Evolutionary conservation across 30 jellyfish, hydroid and myxozoan genomes (phyloP).

Genomic region (Clytia hemisphaerica): DNA sequence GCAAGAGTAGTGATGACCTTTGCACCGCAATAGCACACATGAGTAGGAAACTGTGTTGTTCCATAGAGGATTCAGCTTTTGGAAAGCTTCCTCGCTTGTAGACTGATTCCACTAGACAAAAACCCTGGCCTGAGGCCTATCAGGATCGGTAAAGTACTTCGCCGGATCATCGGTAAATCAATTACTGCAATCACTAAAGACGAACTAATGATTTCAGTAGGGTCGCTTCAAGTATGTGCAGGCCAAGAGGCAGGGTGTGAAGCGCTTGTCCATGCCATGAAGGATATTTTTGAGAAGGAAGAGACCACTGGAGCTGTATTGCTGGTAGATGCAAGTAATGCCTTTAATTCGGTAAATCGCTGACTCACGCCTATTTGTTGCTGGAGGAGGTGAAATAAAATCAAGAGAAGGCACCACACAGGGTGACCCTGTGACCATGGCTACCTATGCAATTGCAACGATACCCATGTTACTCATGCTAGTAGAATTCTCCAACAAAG

Average conservation of each 20-base stretch:
- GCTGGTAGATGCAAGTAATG: constrained; percentile 29
- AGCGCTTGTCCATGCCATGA: constrained; percentile 13
- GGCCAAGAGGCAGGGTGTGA: constrained; percentile 31
- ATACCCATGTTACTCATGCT: constrained; percentile 1
- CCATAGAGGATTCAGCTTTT: no score
- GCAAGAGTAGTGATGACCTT: constrained; percentile 13
- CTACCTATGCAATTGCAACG: constrained; percentile 31
- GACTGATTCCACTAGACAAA: no score
- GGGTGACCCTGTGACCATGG: constrained; percentile 49
- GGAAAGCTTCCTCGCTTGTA: no score
- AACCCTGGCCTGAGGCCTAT: no score
- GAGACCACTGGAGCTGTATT: constrained; percentile 12
- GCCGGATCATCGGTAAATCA: constrained; percentile 29
- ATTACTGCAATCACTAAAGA: constrained; percentile 16
- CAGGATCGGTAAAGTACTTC: constrained; percentile 21
- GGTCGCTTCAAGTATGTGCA: no score
- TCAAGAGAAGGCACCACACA: constrained; percentile 38
- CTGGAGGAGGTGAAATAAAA: constrained; percentile 21
- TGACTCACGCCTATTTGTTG: neutral
- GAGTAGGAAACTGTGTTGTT: constrained; percentile 2
- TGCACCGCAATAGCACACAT: constrained; percentile 21
- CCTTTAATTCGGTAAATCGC: constrained; percentile 18
- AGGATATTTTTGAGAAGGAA: constrained; percentile 1
- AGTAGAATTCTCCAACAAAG: no score
- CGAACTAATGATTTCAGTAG: constrained; percentile 10